A percentile compares a stretch with the other conserved stretches of the same genome.
These are phyloP conservation scores for Gobio occitaniae DNA, from an alignment of 2,797 vertebrate species.

Conservation along the genomic window DNA sequence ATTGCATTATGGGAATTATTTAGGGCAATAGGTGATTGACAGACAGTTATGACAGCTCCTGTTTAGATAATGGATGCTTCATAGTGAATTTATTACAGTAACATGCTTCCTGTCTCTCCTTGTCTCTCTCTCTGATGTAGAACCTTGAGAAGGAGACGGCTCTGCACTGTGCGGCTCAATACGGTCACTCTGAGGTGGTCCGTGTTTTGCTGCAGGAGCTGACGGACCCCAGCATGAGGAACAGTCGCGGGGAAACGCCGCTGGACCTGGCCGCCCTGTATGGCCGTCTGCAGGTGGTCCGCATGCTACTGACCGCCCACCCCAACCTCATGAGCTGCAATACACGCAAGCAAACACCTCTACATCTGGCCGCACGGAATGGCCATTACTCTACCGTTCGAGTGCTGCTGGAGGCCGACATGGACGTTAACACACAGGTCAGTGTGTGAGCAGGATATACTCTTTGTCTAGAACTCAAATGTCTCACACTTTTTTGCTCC, in stretches of 20 bases:
- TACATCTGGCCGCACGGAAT: constrained; percentile 94
- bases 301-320: constrained; percentile 92
- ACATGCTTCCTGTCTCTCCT: background rate
- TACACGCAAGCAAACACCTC: constrained; percentile 87
- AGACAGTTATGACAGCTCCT: background rate
- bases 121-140: constrained; percentile 59
- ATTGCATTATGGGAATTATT: constrained; percentile 1
- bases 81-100: background rate
- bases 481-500: background rate
- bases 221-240: constrained; percentile 93
- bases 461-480: background rate
- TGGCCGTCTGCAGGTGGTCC: constrained; percentile 92
- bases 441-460: constrained; percentile 64
- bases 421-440: constrained; percentile 95
- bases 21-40: constrained; percentile 12
- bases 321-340: constrained; percentile 92
- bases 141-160: constrained; percentile 96
- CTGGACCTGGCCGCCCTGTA: constrained; percentile 94
- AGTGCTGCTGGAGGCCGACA: constrained; percentile 91
- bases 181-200: constrained; percentile 94
- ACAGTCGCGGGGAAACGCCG: constrained; percentile 91
- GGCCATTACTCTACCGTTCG: constrained; percentile 90
- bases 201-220: constrained; percentile 92
- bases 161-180: constrained; percentile 94
- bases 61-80: constrained; percentile 12